Base-by-base conservation (phyloP, 2,797 vertebrate genomes). In the Sebastes taczanowskii region DNA sequence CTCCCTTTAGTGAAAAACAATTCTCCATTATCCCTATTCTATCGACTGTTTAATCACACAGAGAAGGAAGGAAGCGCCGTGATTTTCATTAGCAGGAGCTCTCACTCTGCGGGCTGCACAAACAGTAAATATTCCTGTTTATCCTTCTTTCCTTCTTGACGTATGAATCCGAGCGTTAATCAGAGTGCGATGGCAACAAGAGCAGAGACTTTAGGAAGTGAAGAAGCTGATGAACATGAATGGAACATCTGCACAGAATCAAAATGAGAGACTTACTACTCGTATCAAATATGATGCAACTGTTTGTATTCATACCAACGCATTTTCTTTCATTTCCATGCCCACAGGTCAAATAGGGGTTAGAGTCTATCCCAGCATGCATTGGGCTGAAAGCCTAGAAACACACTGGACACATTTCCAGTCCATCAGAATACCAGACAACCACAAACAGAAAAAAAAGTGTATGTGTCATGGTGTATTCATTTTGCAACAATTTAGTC, bases 181-280 rank as follows among this genome's bases (percentile, higher is more conserved):
- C 75, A 73, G 73, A 76, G 53, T 25, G 62, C 11, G 13, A 60
- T 25, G 65, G 64, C 42, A 74, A 71, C 74, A 75, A 78, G 76
- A 71, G 23, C 11, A 5, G 61, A 66, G 73, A 74, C 58, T 56
- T 70, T 46, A 27, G 55, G 75, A 84, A 77, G 74, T 63, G 61
- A 81, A 74, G 78, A 78, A 46, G 81, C 69, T 77, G 71, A 82
- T 72, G 55, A 87, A 85, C 32, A 81, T 84, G 80, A 92, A 91
- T 89, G 78, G 83, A 90, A 90, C 91, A 93, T 92, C 91, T 94
- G 86, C 83, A 89, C 58, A 9, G 66, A 59, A 62, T 65, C 52
- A 42, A 67, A 73, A 67, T 27, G 34, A 79, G 67, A 34, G 34
- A 70, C 23, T 23, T 25, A n/a, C 35, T 62, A 30, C 53, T 78